Conservation (phyloP, 1,140 invertebrate species). For the Drosophila biarmipes region DNA sequence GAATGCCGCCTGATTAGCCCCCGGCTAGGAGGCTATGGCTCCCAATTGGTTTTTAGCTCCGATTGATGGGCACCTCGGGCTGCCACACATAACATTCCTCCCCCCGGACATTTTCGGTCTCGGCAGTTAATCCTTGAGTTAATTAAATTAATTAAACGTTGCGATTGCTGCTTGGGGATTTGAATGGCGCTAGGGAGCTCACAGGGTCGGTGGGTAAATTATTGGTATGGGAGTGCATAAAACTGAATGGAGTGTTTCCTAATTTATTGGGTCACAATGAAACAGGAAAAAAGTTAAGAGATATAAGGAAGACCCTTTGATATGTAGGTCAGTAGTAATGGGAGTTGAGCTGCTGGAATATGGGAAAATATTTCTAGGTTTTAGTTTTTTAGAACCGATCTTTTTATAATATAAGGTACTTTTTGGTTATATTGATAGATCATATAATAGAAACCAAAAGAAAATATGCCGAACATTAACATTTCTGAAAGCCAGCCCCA, state of each 20-base stretch:
- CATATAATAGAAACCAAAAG: not conserved
- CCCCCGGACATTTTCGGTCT: constrained; percentile 54
- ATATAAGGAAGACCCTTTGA: not conserved
- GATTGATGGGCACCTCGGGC: constrained; percentile 47
- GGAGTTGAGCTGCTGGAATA: too few relatives aligned
- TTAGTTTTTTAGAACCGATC: too few relatives aligned
- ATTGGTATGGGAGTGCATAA: constrained; percentile 51
- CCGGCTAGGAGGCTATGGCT: not conserved
- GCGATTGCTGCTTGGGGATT: constrained; percentile 63
- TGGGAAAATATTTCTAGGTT: too few relatives aligned
- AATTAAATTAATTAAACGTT: constrained; percentile 81
- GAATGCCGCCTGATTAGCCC: constrained; percentile 76
- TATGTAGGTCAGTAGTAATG: not conserved
- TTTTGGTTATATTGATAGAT: not conserved
- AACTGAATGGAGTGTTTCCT: not conserved
- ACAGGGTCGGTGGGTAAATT: constrained; percentile 18
- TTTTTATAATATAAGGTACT: not conserved
- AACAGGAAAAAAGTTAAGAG: not conserved
- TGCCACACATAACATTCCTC: constrained; percentile 47
- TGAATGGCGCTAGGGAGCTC: constrained; percentile 30
- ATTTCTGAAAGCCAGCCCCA: constrained; percentile 15
- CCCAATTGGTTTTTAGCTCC: constrained; percentile 2
- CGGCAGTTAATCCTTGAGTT: constrained; percentile 69
- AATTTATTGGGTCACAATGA: not conserved
- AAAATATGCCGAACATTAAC: too few relatives aligned